phyloP scores from a whole-genome alignment of 2,113 vertebrate genomes.

The Mirounga angustirostris region DNA sequence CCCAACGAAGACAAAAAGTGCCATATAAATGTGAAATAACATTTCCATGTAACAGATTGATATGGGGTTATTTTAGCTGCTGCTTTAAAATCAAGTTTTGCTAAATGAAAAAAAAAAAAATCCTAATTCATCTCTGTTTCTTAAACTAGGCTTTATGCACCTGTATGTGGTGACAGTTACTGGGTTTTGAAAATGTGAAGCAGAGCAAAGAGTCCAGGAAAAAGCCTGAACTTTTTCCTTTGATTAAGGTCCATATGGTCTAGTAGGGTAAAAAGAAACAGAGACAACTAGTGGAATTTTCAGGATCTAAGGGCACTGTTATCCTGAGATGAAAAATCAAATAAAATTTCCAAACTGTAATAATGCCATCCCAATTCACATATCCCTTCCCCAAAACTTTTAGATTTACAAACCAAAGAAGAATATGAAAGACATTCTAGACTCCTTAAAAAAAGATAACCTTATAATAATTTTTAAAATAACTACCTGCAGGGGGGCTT shows the following conservation, averaged over 20 bases:
- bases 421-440: not conserved
- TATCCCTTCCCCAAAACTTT: not conserved
- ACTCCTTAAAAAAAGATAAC: not conserved
- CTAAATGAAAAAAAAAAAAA: not conserved
- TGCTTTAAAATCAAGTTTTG: constrained; percentile 25
- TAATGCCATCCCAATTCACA: not conserved
- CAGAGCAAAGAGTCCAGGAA: not conserved
- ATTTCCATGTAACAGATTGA: not conserved
- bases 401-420: not conserved
- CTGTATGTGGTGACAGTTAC: not conserved
- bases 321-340: not conserved
- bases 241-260: not conserved
- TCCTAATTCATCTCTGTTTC: not conserved
- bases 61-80: not conserved
- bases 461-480: not conserved
- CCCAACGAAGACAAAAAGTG: not conserved
- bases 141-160: constrained; percentile 27
- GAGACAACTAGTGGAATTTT: not conserved
- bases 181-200: not conserved
- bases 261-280: not conserved
- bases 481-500: not conserved
- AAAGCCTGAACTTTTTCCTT: not conserved
- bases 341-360: not conserved
- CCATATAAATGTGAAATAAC: not conserved
- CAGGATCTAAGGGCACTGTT: not conserved